Base-by-base conservation (phyloP, 2,113 vertebrate genomes). In the Petrocephalus zakoni region DNA sequence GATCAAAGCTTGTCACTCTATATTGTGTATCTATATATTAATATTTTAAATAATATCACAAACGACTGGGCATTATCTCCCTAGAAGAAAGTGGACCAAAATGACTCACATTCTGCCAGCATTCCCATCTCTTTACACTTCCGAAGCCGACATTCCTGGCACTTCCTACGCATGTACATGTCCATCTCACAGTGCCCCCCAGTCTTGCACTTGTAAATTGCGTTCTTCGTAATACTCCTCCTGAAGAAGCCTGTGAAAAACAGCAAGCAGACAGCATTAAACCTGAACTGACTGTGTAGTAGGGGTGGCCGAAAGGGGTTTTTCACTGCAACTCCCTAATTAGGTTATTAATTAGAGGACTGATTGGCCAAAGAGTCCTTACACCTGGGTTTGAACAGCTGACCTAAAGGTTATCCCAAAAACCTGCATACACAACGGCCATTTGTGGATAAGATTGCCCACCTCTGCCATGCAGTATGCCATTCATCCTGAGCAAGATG, bases 91-190 rank as follows among this genome's bases (percentile, higher is more conserved):
- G 17, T 8, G n/a, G 6, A 22, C 46, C 51, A 78, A 86, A 19
- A n/a, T 22, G 93, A 98, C 98, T 96, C 96, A 99, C 98, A 99
- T 95, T 99, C 98, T 91, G 98, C 97, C 94, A 99, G 95, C 98
- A 99, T 99, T 87, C 98, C 98, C 96, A 99, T 98, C 93, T 98
- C 96, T 91, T 96, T 99, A 96, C 98, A 99, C 90, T 99, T 99
- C 92, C 97, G 95, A 19, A 99, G 96, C 19, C 98, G 96, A 19
- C 98, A 99, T 87, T 99, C 97, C 89, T 99, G 98, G 91, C 98
- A 99, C 90, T 99, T 99, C 85, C 98, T 96, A 64, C 98, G 96
- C 98, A 99, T 99, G 91, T 99, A 99, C 98, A 99, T 99, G 91
- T 99, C 98, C 98, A 99, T 99, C 94, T 99, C 98, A 3, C 98